Conservation (phyloP, 2,888 invertebrate genomes). For the Nebria brevicollis region DNA sequence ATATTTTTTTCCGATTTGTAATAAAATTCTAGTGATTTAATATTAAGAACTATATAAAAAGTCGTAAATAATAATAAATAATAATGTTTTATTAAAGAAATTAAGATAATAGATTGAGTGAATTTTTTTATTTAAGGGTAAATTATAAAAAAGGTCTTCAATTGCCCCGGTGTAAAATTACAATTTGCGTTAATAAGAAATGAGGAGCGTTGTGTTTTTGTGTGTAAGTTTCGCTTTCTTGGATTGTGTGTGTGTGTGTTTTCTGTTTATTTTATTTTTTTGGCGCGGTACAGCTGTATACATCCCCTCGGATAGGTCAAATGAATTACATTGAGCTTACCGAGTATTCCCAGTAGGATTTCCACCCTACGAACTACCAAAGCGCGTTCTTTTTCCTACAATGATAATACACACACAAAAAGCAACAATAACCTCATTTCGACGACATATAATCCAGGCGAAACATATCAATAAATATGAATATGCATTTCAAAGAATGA, state of each 20-base stretch:
- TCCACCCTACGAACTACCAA: not conserved
- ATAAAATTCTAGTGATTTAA: too few species aligned
- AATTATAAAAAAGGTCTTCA: not conserved
- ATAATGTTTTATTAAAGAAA: not conserved
- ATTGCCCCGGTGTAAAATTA: not conserved
- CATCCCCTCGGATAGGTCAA: slow-evolving; percentile 18
- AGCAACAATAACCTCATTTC: not conserved
- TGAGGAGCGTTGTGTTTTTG: not conserved
- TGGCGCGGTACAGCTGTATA: not conserved
- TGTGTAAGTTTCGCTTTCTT: not conserved
- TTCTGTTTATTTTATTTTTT: slow-evolving; percentile 6
- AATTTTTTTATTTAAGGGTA: not conserved
- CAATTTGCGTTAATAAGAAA: not conserved
- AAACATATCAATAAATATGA: not conserved
- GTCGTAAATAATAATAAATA: not conserved
- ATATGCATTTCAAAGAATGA: not conserved
- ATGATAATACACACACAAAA: not conserved
- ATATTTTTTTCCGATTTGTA: too few species aligned
- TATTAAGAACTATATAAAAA: too few species aligned
- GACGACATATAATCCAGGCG: not conserved
- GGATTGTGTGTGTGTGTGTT: not conserved
- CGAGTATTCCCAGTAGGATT: not conserved
- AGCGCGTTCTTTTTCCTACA: not conserved
- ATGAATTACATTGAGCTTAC: slow-evolving; percentile 19
- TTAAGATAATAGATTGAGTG: not conserved